Evolutionary conservation across 2,888 invertebrate genomes (phyloP).

Genomic region (Campoletis raptor): DNA sequence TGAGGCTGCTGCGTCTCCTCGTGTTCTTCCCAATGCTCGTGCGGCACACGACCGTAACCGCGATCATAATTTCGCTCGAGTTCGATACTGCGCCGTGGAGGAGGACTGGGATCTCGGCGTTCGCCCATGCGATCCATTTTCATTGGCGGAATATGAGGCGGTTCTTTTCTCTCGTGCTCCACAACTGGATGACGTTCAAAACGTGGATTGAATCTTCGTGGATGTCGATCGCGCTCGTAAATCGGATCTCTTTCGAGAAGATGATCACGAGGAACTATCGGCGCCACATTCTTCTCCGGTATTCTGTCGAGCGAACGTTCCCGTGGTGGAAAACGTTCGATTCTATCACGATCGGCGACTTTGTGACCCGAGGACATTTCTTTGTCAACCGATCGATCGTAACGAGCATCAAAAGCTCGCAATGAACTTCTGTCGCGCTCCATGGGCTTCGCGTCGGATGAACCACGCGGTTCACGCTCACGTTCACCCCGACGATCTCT

Average conservation of each 20-base stretch:
- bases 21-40: conserved; percentile 82
- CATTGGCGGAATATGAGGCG: conserved; percentile 72
- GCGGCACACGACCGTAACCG: conserved; percentile 75
- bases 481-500: conserved; percentile 78
- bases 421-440: conserved; percentile 73
- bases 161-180: conserved; percentile 80
- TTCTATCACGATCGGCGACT: conserved; percentile 85
- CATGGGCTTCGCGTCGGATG: conserved; percentile 66
- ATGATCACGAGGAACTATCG: conserved; percentile 76
- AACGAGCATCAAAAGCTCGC: conserved; percentile 78
- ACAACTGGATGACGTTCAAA: conserved; percentile 72
- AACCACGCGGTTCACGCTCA: conserved; percentile 76
- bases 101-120: conserved; percentile 78
- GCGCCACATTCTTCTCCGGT: conserved; percentile 83
- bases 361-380: conserved; percentile 75
- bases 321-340: conserved; percentile 85
- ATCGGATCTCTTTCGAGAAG: conserved; percentile 77
- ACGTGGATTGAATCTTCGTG: conserved; percentile 69
- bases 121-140: conserved; percentile 79
- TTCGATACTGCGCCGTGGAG: conserved; percentile 78
- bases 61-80: conserved; percentile 80
- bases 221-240: conserved; percentile 71
- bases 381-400: conserved; percentile 78
- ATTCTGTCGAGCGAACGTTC: conserved; percentile 86
- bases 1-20: conserved; percentile 77